These are phyloP conservation scores for Carettochelys insculpta DNA, from an alignment of 2,113 vertebrate species.

Conservation along the genomic window DNA sequence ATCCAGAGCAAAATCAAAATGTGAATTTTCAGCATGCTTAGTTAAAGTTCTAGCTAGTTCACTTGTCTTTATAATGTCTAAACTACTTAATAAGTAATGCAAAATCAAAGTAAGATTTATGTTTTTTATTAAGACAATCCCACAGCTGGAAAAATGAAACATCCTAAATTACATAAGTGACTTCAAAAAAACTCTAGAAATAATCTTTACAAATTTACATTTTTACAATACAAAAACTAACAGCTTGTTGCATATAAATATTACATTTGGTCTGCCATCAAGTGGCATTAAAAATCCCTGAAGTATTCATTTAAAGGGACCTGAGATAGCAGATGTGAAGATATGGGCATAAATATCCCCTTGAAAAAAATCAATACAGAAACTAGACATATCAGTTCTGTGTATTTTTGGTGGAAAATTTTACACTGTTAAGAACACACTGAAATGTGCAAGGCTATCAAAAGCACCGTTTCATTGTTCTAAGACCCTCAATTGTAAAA, in stretches of 20 bases:
- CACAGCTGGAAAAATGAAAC: constrained; percentile 73
- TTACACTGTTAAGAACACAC: constrained; percentile 4
- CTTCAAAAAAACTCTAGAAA: constrained; percentile 74
- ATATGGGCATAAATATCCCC: constrained; percentile 69
- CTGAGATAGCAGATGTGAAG: constrained; percentile 75
- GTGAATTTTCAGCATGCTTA: not conserved
- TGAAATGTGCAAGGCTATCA: constrained; percentile 11
- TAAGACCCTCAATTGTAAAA: not conserved
- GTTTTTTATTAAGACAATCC: constrained; percentile 73
- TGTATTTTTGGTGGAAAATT: constrained; percentile 60
- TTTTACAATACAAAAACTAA: constrained; percentile 79
- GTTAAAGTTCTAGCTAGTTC: not conserved
- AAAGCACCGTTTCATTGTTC: not conserved
- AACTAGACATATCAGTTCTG: constrained; percentile 61
- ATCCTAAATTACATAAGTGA: constrained; percentile 73
- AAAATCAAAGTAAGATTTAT: constrained; percentile 47
- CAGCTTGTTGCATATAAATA: constrained; percentile 81
- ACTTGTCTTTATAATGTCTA: rapidly evolving
- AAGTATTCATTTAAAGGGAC: constrained; percentile 78
- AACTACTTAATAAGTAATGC: constrained; percentile 29
- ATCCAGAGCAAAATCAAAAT: not conserved
- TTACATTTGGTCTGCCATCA: constrained; percentile 81
- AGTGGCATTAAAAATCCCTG: constrained; percentile 79
- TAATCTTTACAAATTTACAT: constrained; percentile 78
- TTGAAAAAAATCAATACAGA: constrained; percentile 55